phyloP scores from a whole-genome alignment of 2,888 invertebrate genomes.

The Dascillus cervinus region DNA sequence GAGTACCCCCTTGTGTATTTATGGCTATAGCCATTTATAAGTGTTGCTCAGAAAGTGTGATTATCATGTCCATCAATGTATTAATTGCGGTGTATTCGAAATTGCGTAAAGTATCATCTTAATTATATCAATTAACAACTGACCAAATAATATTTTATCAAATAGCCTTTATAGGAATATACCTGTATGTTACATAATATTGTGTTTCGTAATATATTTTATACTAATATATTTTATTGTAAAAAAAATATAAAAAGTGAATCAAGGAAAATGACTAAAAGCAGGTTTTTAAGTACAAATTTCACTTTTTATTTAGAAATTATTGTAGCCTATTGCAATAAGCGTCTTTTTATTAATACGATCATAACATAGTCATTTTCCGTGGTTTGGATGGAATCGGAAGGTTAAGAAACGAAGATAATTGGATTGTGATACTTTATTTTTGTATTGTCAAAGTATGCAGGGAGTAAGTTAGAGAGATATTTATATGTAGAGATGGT shows the following conservation, averaged over 20 bases:
- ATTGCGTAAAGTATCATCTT: no score
- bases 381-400: conserved; percentile 16
- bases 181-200: conserved; percentile 19
- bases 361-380: conserved; percentile 20
- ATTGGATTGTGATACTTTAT: conserved; percentile 43
- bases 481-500: conserved; percentile 37
- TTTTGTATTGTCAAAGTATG: conserved; percentile 34
- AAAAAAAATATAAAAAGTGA: conserved; percentile 25
- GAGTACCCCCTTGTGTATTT: no score
- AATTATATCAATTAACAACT: conserved; percentile 27
- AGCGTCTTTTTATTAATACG: no score
- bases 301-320: conserved; percentile 8
- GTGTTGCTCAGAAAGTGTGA: no score
- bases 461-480: conserved; percentile 21
- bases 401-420: conserved; percentile 23
- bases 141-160: conserved; percentile 37
- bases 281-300: conserved; percentile 12
- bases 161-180: conserved; percentile 35
- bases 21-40: no score
- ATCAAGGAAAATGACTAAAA: conserved; percentile 19
- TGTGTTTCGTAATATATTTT: conserved; percentile 19
- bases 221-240: conserved; percentile 22
- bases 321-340: no score
- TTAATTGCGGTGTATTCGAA: no score
- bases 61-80: no score